A percentile compares a stretch with the other conserved stretches of the same genome.
phyloP scores from a whole-genome alignment of 2,888 invertebrate genomes.

The Melanargia galathea region DNA sequence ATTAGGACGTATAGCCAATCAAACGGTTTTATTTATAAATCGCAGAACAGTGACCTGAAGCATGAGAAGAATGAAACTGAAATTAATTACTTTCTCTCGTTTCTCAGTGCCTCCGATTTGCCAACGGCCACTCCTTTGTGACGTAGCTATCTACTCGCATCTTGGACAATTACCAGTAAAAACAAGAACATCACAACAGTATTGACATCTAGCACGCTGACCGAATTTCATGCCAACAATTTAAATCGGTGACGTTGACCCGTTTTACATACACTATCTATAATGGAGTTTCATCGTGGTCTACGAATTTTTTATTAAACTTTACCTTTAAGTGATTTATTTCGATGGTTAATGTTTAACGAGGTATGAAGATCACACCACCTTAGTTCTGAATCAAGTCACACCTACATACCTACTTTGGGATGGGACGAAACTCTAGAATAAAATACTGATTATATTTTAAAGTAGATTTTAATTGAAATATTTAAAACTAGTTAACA shows the following conservation, averaged over 20 bases:
- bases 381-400: too few species aligned
- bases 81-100: slow-evolving; percentile 70
- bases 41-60: slow-evolving; percentile 62
- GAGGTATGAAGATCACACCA: too few species aligned
- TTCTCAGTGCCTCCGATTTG: slow-evolving; percentile 55
- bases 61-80: slow-evolving; percentile 67
- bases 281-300: too few species aligned
- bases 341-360: too few species aligned
- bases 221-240: slow-evolving; percentile 74
- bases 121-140: slow-evolving; percentile 56
- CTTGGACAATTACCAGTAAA: slow-evolving; percentile 79
- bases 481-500: slow-evolving; percentile 78
- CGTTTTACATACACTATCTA: slow-evolving; percentile 15
- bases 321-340: too few species aligned
- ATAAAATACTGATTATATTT: slow-evolving; percentile 30
- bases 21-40: slow-evolving; percentile 62
- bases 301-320: too few species aligned
- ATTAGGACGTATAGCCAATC: slow-evolving; percentile 46
- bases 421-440: not conserved
- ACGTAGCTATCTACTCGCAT: slow-evolving; percentile 57
- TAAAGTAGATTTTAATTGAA: slow-evolving; percentile 55
- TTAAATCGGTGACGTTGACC: slow-evolving; percentile 47
- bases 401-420: too few species aligned
- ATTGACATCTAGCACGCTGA: slow-evolving; percentile 76
- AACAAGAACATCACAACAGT: slow-evolving; percentile 70